Evolutionary conservation across 1,140 invertebrate species (phyloP), one percentile per base, ranked within the genome.

Genomic region (Trichoplusia ni): DNA sequence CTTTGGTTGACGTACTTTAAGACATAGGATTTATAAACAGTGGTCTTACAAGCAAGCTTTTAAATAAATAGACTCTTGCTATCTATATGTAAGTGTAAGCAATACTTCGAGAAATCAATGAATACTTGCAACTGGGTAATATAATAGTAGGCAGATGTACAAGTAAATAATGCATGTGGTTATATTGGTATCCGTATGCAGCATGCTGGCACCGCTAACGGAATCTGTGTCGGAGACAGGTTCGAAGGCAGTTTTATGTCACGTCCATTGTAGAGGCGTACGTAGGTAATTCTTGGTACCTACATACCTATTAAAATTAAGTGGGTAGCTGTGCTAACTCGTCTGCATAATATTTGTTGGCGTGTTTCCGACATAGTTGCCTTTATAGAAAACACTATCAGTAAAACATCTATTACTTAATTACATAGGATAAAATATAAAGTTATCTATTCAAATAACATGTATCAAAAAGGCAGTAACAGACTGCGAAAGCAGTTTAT

Each of bases 151-250:
- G 29, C 18, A 51, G 47, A 51, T 51, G 47, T 35, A 51, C 31
- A 29, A 29, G 47, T 35, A 51, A 51, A 51, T 51, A 51, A 33
- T 51, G 47, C 47, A 51, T 51, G 29, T 29, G 47, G 16, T 51
- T 51, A 51, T 51, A 21, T 51, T 51, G 18, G 47, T 51, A 51
- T 51, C 47, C 47, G 31, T 51, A 51, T 51, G 47, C 47, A 51
- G 47, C 47, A 33, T 35, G 27, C 47, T 51, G 47, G 31, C 33
- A 60, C 29, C 47, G 44, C 69, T 71, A 71, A 71, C 69, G 69
- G 69, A 67, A 67, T 64, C 56, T 46, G 35, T 59, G 60, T 59
- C 62, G 61, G 47, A 59, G 61, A 71, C 69, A 51, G 69, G 69
- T 71, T 71, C 64, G 46, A 37, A 67, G 51, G 53, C 64, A 42